These are phyloP conservation scores for Rhaphigaster nebulosa DNA, from an alignment of 2,888 invertebrate genomes.

Conservation along the genomic window DNA sequence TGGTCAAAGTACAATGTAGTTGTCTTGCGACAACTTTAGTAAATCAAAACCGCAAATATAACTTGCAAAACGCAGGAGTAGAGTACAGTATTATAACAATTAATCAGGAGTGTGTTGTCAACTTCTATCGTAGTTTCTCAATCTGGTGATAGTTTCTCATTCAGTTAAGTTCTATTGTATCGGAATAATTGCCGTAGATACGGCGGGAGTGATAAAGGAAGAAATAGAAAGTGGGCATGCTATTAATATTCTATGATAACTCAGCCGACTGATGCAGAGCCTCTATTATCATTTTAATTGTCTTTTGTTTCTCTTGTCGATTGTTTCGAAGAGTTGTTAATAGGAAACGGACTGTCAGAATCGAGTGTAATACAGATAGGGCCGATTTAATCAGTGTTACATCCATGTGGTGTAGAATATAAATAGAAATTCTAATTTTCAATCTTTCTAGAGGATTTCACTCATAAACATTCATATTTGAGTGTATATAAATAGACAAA, in stretches of 20 bases:
- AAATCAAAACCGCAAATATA: not conserved
- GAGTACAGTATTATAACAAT: not conserved
- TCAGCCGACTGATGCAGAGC: not conserved
- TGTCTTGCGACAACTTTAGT: too few species aligned
- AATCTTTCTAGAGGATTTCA: not conserved
- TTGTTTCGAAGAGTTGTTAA: slow-evolving; percentile 2
- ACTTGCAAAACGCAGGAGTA: not conserved
- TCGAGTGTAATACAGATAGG: not conserved
- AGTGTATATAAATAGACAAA: too few species aligned
- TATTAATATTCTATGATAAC: not conserved
- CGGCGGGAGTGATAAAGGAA: not conserved
- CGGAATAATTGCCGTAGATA: not conserved
- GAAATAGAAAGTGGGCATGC: not conserved
- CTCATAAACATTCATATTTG: not conserved
- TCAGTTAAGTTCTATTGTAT: not conserved
- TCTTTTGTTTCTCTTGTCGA: slow-evolving; percentile 15
- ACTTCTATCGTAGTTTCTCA: not conserved
- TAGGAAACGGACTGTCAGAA: not conserved
- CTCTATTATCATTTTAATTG: not conserved
- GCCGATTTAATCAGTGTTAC: not conserved
- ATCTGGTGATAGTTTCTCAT: not conserved
- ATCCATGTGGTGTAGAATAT: not conserved
- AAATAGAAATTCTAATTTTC: not conserved
- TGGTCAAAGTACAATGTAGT: too few species aligned
- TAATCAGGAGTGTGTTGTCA: not conserved